Evolutionary conservation across 2,888 invertebrate genomes (phyloP), one percentile per base, ranked within the genome.

Genomic region (Trachelus tabidus): DNA sequence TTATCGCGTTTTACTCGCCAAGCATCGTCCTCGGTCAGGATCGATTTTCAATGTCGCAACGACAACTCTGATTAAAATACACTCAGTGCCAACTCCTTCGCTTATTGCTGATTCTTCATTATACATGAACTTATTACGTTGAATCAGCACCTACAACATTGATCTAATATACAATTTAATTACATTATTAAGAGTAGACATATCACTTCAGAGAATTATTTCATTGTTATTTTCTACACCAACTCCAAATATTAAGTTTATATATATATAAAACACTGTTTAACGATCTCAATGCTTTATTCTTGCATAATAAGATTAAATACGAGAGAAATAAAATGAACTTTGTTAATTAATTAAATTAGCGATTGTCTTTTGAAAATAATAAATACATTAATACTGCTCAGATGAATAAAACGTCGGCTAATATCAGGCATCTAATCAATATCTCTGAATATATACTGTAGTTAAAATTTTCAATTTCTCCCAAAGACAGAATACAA

Each of bases 101-200:
- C 23, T 56, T 56, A 56, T 56, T 56, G 56, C 77, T 76, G 34
- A 77, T 78, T 77, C 77, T 79, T 31, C 12, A 9, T 31, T 15
- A 37, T 12, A 23, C 35, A 30, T 75, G 68, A 69, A 75, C 56
- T 73, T 73, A 75, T 9, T 34, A 69, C 37, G 75, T 69, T 68
- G 75, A 76, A 78, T 77, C 37, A 71, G 31, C 23, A 69, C 33
- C 34, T 34, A 30, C 34, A 68, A 79, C 35, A 77, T 30, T 73
- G n/a, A 68, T 37, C 15, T 75, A 15, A 73, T 35, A 73, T 15
- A 30, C 15, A 76, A 68, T n/a, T 30, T 6, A 73, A 77, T 23
- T 34, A 76, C n/a, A 69, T 30, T 68, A 77, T 33, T 68, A 34
- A n/a, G 68, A 35, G 37, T 69, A 34, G 9, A 31, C 31, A 40